These are phyloP conservation scores for Cephus rjabovi DNA, from an alignment of 2,888 invertebrate genomes.

Conservation along the genomic window DNA sequence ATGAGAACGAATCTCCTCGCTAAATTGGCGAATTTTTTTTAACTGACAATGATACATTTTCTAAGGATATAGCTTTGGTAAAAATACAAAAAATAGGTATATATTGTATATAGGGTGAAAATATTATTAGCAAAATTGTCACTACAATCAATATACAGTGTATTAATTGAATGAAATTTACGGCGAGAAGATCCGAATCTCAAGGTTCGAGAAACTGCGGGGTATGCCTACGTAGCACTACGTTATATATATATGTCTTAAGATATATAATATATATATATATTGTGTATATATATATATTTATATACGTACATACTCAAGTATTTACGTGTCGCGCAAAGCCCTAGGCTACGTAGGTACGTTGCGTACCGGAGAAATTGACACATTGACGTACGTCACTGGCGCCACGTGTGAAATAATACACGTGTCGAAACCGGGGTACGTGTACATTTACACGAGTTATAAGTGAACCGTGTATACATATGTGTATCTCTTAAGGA, in stretches of 20 bases:
- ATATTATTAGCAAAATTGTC: background rate
- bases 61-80: background rate
- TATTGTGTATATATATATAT: background rate
- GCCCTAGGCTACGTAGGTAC: background rate
- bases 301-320: background rate
- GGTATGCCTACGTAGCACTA: slow-evolving; percentile 58
- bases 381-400: background rate
- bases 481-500: background rate
- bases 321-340: background rate
- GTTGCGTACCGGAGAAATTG: background rate
- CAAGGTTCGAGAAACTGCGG: slow-evolving; percentile 40
- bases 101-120: background rate
- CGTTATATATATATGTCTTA: slow-evolving; percentile 19
- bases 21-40: background rate
- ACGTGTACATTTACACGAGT: background rate
- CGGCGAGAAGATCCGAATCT: slow-evolving; percentile 31
- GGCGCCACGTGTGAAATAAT: background rate
- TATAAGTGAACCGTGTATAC: background rate
- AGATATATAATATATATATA: background rate
- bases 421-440: background rate
- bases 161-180: background rate
- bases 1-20: slow-evolving; percentile 19
- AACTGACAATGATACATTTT: background rate
- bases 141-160: background rate
- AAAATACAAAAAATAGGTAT: background rate